Evolutionary conservation across 2,113 vertebrate species (phyloP).

Genomic region (Trematocara unimaculatum): DNA sequence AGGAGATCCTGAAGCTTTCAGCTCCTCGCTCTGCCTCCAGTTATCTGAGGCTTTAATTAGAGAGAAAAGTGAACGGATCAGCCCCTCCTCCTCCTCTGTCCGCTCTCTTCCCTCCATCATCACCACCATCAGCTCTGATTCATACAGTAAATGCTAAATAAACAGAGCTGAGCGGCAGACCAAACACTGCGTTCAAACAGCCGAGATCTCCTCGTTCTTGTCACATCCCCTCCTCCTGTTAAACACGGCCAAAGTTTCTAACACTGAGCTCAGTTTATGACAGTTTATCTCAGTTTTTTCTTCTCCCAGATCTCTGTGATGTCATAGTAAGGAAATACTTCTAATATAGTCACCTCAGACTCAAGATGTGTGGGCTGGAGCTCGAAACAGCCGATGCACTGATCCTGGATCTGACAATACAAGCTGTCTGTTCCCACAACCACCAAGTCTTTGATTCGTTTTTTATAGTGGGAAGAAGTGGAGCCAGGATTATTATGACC

Average conservation of each 20-base stretch:
- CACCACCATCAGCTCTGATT: not conserved
- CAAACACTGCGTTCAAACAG: not conserved
- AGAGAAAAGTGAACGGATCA: not conserved
- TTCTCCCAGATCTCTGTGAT: not conserved
- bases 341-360: not conserved
- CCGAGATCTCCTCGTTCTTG: not conserved
- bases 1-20: not conserved
- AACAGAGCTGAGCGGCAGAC: not conserved
- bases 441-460: not conserved
- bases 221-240: not conserved
- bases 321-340: not conserved
- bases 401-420: not conserved
- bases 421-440: not conserved
- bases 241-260: not conserved
- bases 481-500: not conserved
- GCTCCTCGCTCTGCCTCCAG: not conserved
- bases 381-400: not conserved
- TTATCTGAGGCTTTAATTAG: constrained; percentile 1
- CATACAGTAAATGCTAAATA: not conserved
- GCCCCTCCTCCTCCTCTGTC: not conserved
- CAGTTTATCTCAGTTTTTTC: not conserved
- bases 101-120: not conserved
- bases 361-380: accelerated
- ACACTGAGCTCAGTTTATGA: accelerated
- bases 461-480: not conserved